Conservation (phyloP, 2,113 vertebrate species). For the Nasalis larvatus region DNA sequence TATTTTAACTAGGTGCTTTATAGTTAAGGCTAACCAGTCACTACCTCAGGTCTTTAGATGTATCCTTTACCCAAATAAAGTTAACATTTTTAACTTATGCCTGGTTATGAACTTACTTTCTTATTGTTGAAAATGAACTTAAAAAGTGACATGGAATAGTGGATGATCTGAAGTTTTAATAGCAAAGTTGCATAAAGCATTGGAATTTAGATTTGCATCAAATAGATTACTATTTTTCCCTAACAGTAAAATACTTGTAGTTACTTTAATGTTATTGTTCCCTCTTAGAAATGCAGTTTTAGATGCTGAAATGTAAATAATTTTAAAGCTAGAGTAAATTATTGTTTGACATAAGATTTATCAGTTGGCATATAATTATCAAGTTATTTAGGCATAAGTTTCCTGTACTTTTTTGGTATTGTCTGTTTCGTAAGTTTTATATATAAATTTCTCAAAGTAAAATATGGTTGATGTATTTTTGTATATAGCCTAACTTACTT, state of each 20-base stretch:
- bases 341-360: neutral
- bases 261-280: neutral
- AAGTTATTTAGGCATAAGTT: neutral
- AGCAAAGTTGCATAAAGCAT: neutral
- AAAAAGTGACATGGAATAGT: conserved; percentile 30
- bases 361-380: neutral
- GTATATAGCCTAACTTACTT: conserved; percentile 35
- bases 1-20: conserved; percentile 28
- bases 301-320: conserved; percentile 24
- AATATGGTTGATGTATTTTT: neutral
- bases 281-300: neutral
- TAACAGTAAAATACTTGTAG: neutral
- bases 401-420: neutral
- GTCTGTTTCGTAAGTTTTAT: conserved; percentile 1
- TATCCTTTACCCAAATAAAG: neutral
- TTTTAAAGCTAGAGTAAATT: conserved; percentile 8
- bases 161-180: conserved; percentile 32
- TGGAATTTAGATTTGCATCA: conserved; percentile 15
- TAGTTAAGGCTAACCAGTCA: neutral
- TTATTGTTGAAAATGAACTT: conserved; percentile 36
- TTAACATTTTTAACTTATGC: neutral
- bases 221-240: neutral
- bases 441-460: conserved; percentile 20
- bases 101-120: conserved; percentile 23
- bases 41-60: conserved; percentile 7